Conservation (phyloP, 2,888 invertebrate species). For the Drosophila merina region DNA sequence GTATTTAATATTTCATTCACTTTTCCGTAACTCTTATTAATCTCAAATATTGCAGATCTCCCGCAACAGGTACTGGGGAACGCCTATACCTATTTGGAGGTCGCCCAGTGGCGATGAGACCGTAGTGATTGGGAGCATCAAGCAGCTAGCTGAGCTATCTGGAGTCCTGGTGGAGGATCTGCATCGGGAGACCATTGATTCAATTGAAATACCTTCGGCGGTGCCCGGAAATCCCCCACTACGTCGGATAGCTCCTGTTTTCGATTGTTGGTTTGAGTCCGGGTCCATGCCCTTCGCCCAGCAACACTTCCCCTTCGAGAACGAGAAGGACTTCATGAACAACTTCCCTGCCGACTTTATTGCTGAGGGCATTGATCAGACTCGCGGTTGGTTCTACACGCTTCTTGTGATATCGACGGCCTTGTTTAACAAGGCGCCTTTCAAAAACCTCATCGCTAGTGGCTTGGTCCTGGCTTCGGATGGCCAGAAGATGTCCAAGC, state of each 20-base stretch:
- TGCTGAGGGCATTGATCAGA: constrained; percentile 99
- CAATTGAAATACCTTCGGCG: constrained; percentile 95
- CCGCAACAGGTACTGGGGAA: constrained; percentile 99
- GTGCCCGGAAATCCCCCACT: constrained; percentile 93
- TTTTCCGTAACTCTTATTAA: not conserved
- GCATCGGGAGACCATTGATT: constrained; percentile 97
- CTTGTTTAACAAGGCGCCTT: constrained; percentile 97
- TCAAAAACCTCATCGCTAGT: constrained; percentile 98
- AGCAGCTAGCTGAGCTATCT: constrained; percentile 93
- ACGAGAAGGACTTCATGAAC: constrained; percentile 93
- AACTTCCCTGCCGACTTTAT: constrained; percentile 99
- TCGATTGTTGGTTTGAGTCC: constrained; percentile 99
- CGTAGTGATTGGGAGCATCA: constrained; percentile 97
- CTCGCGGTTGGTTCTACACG: constrained; percentile 99
- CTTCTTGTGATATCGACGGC: constrained; percentile 98
- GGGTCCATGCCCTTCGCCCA: constrained; percentile 99
- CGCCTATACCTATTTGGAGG: constrained; percentile 99
- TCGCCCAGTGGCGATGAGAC: constrained; percentile 95
- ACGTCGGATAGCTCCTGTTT: constrained; percentile 95
- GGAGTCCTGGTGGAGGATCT: constrained; percentile 94
- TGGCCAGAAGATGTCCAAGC: constrained; percentile 99
- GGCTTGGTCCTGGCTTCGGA: constrained; percentile 98
- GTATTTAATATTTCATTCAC: constrained; percentile 80
- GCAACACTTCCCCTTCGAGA: constrained; percentile 97
- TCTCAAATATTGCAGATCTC: constrained; percentile 68